Evolutionary conservation across 2,797 vertebrate genomes (phyloP).

Genomic region (Dallia pectoralis): DNA sequence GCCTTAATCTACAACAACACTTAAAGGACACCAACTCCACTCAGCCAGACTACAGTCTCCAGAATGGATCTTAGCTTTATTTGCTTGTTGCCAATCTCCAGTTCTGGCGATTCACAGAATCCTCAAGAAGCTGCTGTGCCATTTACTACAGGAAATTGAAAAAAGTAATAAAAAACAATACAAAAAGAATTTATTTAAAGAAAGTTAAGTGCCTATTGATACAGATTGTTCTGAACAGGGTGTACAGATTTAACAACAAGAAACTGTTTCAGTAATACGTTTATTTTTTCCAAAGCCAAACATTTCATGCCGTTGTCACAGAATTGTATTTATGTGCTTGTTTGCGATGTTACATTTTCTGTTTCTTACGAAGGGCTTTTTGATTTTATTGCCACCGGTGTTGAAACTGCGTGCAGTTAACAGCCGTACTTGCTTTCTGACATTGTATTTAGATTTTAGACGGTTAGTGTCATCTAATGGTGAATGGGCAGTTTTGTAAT

Average conservation of each 20-base stretch:
- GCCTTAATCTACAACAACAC: slow-evolving; percentile 35
- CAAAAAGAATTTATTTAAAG: slow-evolving; percentile 61
- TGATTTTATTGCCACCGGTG: slow-evolving; percentile 38
- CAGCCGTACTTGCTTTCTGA: slow-evolving; percentile 7
- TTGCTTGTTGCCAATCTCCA: slow-evolving; percentile 50
- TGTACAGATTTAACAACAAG: slow-evolving; percentile 56
- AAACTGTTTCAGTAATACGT: slow-evolving; percentile 42
- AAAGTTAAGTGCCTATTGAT: slow-evolving; percentile 76
- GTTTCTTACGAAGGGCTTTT: slow-evolving; percentile 15
- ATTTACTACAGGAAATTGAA: slow-evolving; percentile 47
- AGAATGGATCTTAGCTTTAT: slow-evolving; percentile 51
- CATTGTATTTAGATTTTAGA: neutral
- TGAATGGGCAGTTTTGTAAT: too few relatives aligned
- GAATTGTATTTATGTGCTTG: slow-evolving; percentile 44
- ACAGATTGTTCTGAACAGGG: slow-evolving; percentile 66
- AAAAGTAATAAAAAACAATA: slow-evolving; percentile 36
- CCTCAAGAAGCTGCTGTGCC: slow-evolving; percentile 62
- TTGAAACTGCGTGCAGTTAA: slow-evolving; percentile 27
- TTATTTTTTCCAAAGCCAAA: slow-evolving; percentile 45
- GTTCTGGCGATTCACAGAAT: slow-evolving; percentile 44
- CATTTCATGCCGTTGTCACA: slow-evolving; percentile 40
- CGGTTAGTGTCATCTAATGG: too few relatives aligned
- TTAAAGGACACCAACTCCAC: slow-evolving; percentile 45
- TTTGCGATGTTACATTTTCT: slow-evolving; percentile 25
- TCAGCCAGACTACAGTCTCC: slow-evolving; percentile 52